phyloP scores from a whole-genome alignment of 2,797 vertebrate species.

The Tokudaia muenninki region DNA sequence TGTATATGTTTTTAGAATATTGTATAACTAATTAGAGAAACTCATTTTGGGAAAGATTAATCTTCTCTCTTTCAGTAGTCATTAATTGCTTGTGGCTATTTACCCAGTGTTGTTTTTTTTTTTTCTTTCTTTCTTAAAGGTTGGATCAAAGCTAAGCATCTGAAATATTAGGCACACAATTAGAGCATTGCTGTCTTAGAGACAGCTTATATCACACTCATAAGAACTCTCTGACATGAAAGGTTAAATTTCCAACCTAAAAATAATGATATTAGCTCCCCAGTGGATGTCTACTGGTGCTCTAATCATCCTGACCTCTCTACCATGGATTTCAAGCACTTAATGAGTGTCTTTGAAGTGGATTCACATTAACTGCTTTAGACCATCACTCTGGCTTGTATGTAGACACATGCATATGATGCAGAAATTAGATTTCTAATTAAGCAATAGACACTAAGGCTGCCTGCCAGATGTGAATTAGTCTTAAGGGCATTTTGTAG shows the following conservation, averaged over 20 bases:
- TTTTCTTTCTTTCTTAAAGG: background rate
- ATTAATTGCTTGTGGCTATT: background rate
- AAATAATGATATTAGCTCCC: slow-evolving; percentile 71
- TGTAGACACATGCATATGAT: slow-evolving; percentile 7
- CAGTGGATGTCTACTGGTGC: slow-evolving; percentile 1
- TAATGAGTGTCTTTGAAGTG: slow-evolving; percentile 39
- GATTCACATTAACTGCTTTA: slow-evolving; percentile 50
- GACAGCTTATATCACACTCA: slow-evolving; percentile 38
- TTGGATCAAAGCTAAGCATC: slow-evolving; percentile 52
- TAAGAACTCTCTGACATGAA: background rate
- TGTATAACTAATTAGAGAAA: background rate
- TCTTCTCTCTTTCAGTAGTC: background rate
- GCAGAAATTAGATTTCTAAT: slow-evolving; percentile 49
- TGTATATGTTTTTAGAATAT: background rate
- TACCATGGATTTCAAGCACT: slow-evolving; percentile 10
- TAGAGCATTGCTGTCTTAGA: slow-evolving; percentile 27
- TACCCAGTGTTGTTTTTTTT: background rate
- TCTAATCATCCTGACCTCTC: slow-evolving; percentile 51
- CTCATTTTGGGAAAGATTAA: background rate
- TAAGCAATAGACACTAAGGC: slow-evolving; percentile 39
- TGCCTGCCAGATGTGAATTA: slow-evolving; percentile 47
- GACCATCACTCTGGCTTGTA: slow-evolving; percentile 4
- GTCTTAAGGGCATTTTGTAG: slow-evolving; percentile 36
- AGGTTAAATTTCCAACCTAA: slow-evolving; percentile 40
- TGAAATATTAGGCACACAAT: slow-evolving; percentile 56